Base-by-base conservation (phyloP, 2,888 invertebrate species). In the Campaea margaritaria region DNA sequence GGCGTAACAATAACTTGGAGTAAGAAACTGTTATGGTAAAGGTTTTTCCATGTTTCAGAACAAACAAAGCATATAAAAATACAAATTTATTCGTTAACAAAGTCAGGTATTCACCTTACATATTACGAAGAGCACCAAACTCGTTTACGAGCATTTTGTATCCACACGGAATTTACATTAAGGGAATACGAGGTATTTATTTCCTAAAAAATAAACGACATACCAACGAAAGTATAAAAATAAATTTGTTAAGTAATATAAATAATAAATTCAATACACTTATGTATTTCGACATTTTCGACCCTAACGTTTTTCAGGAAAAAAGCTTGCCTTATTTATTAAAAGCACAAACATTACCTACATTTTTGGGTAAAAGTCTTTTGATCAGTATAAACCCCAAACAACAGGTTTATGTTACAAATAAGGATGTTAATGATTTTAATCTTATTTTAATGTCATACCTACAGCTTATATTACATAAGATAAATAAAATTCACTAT, bases 41-140 rank as follows among this genome's bases (percentile, higher is more conserved):
- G 54, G 52, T 44, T 27, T 62, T 61, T 54, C 51, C 56, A 42
- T 58, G 58, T 62, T 58, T 60, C 28, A 48, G 12, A 67, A 62
- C 56, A 59, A 64, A 58, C 62, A 65, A 67, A 49, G 48, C 49
- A 51, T 58, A 58, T 64, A 48, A 62, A 70, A 65, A 65, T 64
- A 65, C 52, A 61, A 65, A 64, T 71, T 64, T 68, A 71, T 68
- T 73, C 64, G 56, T 64, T 21, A 69, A 73, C 70, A 67, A 69
- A 68, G 67, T 70, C 65, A 58, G 62, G 56, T 65, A 62, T 61
- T 61, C 55, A 66, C 48, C 58, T 71, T 69, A 64, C 57, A 58
- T 67, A 62, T 64, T 58, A 72, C 64, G 58, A 63, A 65, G 58
- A 68, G 70, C 73, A 73, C 72, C 72, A 49, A 65, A 65, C 53